Percentiles rank a stretch among this genome's conserved stretches.
These are phyloP conservation scores for Lacerta viridis DNA, from an alignment of 2,797 vertebrate species.

Conservation along the genomic window DNA sequence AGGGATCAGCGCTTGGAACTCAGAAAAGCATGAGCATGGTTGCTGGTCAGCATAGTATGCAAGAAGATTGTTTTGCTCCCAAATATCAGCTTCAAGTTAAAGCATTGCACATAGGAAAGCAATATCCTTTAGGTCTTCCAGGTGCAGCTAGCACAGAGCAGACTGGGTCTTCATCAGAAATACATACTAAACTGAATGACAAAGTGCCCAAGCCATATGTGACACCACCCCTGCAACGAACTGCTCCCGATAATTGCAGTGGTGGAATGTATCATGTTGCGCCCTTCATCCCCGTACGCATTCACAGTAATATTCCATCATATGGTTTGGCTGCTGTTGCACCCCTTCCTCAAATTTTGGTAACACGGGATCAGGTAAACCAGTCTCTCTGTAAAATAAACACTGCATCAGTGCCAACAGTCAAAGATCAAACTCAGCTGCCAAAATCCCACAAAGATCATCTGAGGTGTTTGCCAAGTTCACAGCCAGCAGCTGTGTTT, in stretches of 20 bases:
- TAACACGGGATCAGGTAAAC: conserved; percentile 91
- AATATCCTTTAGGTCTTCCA: conserved; percentile 83
- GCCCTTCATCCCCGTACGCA: conserved; percentile 83
- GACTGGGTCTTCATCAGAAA: conserved; percentile 56
- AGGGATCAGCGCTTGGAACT: conserved; percentile 76
- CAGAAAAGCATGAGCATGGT: conserved; percentile 58
- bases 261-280: conserved; percentile 74
- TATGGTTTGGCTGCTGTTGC: conserved; percentile 82
- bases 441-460: conserved; percentile 81
- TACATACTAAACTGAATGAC: conserved; percentile 81
- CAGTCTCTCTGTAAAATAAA: conserved; percentile 81
- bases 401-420: conserved; percentile 69
- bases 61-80: conserved; percentile 85
- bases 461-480: conserved; percentile 76
- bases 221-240: conserved; percentile 79
- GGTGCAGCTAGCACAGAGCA: conserved; percentile 78
- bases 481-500: conserved; percentile 72
- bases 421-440: conserved; percentile 79
- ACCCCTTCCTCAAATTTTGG: conserved; percentile 92
- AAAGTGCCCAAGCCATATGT: conserved; percentile 80
- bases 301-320: conserved; percentile 81
- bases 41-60: conserved; percentile 59
- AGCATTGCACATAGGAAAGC: conserved; percentile 81
- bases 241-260: conserved; percentile 66
- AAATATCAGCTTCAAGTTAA: conserved; percentile 94